These are phyloP conservation scores for Abrostola triplasia DNA, from an alignment of 2,888 invertebrate species.

Conservation along the genomic window DNA sequence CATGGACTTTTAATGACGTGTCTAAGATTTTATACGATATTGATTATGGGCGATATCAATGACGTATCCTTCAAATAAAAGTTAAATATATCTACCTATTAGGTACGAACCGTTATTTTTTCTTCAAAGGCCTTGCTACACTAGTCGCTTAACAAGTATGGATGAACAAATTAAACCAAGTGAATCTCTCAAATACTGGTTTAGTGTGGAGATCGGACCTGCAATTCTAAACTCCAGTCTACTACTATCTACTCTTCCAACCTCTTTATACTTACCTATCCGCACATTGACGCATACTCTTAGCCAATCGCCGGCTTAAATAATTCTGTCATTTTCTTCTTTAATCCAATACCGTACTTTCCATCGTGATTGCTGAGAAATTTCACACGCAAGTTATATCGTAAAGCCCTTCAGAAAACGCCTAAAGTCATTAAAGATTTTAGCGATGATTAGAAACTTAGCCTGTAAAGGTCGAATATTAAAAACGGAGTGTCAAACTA, in stretches of 20 bases:
- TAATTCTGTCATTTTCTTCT: neutral
- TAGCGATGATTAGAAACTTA: constrained; percentile 43
- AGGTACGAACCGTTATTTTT: no score
- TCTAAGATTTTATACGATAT: no score
- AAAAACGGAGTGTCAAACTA: constrained; percentile 35
- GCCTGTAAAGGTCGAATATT: constrained; percentile 36
- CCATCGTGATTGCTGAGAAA: constrained; percentile 27
- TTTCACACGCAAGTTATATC: constrained; percentile 58
- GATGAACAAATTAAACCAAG: no score
- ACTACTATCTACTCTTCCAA: no score
- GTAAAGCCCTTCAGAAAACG: constrained; percentile 59
- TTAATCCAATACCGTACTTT: neutral
- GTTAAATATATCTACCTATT: constrained; percentile 2
- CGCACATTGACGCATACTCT: no score
- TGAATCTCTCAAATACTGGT: neutral
- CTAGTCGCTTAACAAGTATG: no score
- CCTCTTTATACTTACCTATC: no score
- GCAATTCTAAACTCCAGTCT: no score
- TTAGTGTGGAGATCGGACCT: neutral
- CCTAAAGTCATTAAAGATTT: constrained; percentile 59
- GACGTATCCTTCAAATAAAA: no score
- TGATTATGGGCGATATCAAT: no score
- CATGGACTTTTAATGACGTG: no score
- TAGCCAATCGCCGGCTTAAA: neutral
- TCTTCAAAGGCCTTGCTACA: no score